phyloP scores from a whole-genome alignment of 2,797 vertebrate genomes.

The Poeciliopsis gracilis region DNA sequence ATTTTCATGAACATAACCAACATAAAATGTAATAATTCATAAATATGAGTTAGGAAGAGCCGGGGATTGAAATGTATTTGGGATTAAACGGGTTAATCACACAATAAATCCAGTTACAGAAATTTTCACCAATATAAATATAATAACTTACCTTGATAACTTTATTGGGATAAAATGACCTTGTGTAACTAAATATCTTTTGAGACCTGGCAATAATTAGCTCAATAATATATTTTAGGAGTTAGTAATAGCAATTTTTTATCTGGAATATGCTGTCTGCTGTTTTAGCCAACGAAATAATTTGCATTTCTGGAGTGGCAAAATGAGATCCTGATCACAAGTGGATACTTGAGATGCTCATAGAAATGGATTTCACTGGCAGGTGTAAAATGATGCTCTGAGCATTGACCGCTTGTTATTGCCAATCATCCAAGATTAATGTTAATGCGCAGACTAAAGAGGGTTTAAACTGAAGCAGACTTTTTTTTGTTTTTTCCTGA shows the following conservation, averaged over 20 bases:
- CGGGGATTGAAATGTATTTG: too few species aligned
- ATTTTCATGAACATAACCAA: too few species aligned
- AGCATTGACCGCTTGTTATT: constrained; percentile 5
- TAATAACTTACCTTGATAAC: background rate
- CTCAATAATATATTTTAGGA: background rate
- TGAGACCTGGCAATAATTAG: background rate
- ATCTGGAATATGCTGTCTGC: background rate
- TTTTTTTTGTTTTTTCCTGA: constrained; percentile 1
- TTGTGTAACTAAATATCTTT: background rate
- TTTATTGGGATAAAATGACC: background rate
- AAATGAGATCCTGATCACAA: constrained; percentile 8
- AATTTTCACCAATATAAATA: background rate
- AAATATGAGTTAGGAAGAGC: too few species aligned
- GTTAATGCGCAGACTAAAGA: constrained; percentile 4
- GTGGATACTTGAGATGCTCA: constrained; percentile 7
- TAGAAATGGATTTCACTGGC: constrained; percentile 12
- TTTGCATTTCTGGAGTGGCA: constrained; percentile 7
- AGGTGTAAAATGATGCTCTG: background rate
- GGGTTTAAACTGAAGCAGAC: background rate
- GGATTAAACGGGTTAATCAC: background rate
- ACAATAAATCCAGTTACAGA: background rate
- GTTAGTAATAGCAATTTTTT: background rate
- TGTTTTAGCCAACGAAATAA: background rate
- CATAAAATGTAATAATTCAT: too few species aligned
- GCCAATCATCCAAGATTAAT: background rate